Percentiles rank a stretch among this genome's conserved stretches.
phyloP scores from a whole-genome alignment of 1,140 invertebrate genomes.

The Platyscapa corneri region DNA sequence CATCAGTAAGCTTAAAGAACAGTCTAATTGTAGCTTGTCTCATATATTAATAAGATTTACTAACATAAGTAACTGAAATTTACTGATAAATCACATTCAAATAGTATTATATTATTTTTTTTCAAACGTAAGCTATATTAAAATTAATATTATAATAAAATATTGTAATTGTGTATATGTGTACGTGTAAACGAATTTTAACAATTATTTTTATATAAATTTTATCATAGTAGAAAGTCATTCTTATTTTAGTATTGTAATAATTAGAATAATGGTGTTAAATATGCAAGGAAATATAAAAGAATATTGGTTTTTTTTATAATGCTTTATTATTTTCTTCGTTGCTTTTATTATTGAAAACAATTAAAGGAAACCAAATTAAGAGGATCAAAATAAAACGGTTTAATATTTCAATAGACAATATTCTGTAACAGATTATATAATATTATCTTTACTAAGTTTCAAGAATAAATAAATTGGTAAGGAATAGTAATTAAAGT shows the following conservation, averaged over 20 bases:
- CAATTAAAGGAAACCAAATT: not conserved
- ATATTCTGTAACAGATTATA: not conserved
- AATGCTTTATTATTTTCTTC: not conserved
- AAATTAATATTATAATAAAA: not conserved
- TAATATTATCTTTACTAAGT: not conserved
- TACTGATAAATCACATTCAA: not conserved
- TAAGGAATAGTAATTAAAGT: not conserved
- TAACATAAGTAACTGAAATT: not conserved
- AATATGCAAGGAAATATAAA: not conserved
- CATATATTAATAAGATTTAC: not conserved
- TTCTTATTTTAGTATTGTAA: not conserved
- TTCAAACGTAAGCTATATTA: not conserved
- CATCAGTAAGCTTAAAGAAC: not conserved
- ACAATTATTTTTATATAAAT: no score
- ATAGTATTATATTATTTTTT: not conserved
- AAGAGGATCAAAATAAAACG: not conserved
- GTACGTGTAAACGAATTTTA: not conserved
- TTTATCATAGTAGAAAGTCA: not conserved
- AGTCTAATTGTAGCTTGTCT: slow-evolving; percentile 18
- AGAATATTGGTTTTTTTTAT: not conserved
- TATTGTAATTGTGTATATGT: not conserved
- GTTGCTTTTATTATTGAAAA: not conserved
- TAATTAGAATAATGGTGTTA: not conserved
- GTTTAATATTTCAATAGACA: no score
- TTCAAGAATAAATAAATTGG: not conserved